These are phyloP conservation scores for Apeltes quadracus DNA, from an alignment of 2,113 vertebrate species.

Conservation along the genomic window DNA sequence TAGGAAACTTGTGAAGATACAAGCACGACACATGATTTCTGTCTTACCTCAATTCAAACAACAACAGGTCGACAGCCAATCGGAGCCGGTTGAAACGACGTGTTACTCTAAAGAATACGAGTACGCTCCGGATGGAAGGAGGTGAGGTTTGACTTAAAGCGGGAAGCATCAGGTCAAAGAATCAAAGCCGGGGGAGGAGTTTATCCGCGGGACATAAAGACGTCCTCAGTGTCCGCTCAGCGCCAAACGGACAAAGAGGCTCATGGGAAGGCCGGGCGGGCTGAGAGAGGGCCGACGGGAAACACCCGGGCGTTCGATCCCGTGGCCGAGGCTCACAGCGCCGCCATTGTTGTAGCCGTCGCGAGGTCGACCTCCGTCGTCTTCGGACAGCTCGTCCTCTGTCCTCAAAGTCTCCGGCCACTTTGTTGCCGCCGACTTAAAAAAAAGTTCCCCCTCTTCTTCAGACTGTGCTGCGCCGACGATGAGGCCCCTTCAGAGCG, in stretches of 20 bases:
- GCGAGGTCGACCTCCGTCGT: too few species aligned
- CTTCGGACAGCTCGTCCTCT: too few species aligned
- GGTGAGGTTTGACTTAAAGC: neutral
- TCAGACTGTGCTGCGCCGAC: constrained; percentile 16
- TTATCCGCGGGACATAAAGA: neutral
- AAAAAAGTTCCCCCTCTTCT: too few species aligned
- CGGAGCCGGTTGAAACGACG: too few species aligned
- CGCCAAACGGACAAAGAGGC: constrained; percentile 22
- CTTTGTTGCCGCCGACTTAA: too few species aligned
- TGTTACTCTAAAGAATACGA: neutral
- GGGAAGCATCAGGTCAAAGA: neutral
- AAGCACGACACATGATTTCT: too few species aligned
- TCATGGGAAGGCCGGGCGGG: constrained; percentile 51
- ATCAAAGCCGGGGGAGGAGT: neutral
- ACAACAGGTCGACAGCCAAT: too few species aligned
- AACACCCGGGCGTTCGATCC: constrained; percentile 66
- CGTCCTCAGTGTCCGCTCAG: neutral
- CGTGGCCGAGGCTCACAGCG: constrained; percentile 65
- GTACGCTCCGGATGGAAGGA: too few species aligned
- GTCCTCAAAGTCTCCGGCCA: too few species aligned
- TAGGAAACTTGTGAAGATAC: neutral
- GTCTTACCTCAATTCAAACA: too few species aligned
- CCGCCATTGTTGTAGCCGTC: constrained; percentile 76
- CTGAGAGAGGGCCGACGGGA: constrained; percentile 64
- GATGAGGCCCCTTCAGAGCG: constrained; percentile 46